These are phyloP conservation scores for Tribolium madens DNA, from an alignment of 1,140 invertebrate species.

Conservation along the genomic window DNA sequence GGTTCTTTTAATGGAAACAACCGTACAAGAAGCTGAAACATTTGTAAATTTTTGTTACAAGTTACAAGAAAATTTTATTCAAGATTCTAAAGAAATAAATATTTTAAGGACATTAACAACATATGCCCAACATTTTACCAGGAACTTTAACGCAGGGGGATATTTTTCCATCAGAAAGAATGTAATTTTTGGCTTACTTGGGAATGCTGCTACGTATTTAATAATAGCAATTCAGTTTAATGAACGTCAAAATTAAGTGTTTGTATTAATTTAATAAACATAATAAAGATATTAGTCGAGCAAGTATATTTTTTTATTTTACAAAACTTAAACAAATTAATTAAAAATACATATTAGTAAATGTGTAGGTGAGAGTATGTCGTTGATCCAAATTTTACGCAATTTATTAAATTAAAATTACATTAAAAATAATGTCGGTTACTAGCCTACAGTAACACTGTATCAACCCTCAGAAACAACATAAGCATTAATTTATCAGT, in stretches of 20 bases:
- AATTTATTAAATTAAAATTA: too few relatives aligned
- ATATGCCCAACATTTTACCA: neutral
- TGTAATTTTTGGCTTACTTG: neutral
- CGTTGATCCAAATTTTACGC: too few relatives aligned
- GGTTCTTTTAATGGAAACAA: neutral
- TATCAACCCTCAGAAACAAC: too few relatives aligned
- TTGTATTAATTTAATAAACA: too few relatives aligned
- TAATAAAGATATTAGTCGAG: too few relatives aligned
- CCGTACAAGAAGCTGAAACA: neutral
- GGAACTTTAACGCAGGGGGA: neutral
- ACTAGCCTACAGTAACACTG: too few relatives aligned
- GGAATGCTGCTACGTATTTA: neutral
- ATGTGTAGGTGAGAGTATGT: too few relatives aligned
- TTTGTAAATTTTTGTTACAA: neutral
- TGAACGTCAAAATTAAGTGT: neutral
- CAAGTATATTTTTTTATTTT: too few relatives aligned
- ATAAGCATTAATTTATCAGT: too few relatives aligned
- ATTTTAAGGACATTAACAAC: neutral
- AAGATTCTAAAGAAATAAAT: neutral
- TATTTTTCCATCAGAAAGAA: neutral
- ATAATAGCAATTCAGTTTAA: neutral
- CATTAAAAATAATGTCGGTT: too few relatives aligned
- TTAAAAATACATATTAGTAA: too few relatives aligned
- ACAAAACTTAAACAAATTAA: too few relatives aligned
- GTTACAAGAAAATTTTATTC: neutral